A percentile compares a stretch with the other conserved stretches of the same genome.
These are phyloP conservation scores for Siniperca chuatsi DNA, from an alignment of 2,113 vertebrate species.

Conservation along the genomic window DNA sequence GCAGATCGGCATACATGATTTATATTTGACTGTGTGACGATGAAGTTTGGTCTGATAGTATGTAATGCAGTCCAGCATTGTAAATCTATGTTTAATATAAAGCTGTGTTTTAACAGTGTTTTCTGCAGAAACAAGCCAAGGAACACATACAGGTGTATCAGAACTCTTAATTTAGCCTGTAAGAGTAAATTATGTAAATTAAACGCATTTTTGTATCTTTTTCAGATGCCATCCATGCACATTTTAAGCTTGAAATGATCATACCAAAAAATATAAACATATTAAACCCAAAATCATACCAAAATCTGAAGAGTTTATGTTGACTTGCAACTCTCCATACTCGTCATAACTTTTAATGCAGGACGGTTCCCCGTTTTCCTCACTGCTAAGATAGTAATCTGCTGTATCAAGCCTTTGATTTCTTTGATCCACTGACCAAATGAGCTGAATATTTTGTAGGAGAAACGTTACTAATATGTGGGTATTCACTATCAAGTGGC, in stretches of 20 bases:
- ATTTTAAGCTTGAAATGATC: not conserved
- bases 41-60: not conserved
- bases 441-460: not conserved
- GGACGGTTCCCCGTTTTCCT: not conserved
- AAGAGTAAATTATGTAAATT: not conserved
- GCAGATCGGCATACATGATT: not conserved
- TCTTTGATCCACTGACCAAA: conserved; percentile 32
- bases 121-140: no score
- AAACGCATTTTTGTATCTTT: not conserved
- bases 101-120: no score
- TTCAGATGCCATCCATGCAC: not conserved
- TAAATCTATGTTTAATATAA: not conserved
- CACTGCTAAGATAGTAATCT: conserved; percentile 16
- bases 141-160: not conserved
- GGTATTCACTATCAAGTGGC: not conserved
- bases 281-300: not conserved
- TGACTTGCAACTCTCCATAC: not conserved
- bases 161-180: not conserved
- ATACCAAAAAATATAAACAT: not conserved
- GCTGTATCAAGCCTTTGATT: not conserved
- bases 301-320: not conserved
- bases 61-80: not conserved
- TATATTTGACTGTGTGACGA: not conserved
- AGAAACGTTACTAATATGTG: conserved; percentile 13
- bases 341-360: not conserved